These are phyloP conservation scores for Heteropelma amictum DNA, from an alignment of 2,888 invertebrate genomes.

Conservation along the genomic window DNA sequence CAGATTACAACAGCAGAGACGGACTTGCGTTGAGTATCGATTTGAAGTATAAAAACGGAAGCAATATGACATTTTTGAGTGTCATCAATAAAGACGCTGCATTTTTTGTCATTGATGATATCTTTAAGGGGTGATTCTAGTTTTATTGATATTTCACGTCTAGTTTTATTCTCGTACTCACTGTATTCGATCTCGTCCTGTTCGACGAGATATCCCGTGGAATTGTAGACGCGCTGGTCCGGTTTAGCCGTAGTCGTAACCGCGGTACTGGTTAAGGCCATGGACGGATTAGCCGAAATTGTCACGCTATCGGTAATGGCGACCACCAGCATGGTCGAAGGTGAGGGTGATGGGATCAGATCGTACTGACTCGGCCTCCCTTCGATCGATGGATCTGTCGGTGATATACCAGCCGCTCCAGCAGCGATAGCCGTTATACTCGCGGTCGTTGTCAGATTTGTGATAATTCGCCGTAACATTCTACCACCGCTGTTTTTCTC, in stretches of 20 bases:
- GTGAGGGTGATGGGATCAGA: slow-evolving; percentile 62
- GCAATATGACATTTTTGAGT: too few relatives aligned
- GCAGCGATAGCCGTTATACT: slow-evolving; percentile 47
- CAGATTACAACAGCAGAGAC: too few relatives aligned
- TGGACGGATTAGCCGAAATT: slow-evolving; percentile 72
- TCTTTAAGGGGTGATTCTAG: neutral
- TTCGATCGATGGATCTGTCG: slow-evolving; percentile 54
- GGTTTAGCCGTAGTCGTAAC: slow-evolving; percentile 71
- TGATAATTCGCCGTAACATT: slow-evolving; percentile 62
- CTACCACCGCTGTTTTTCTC: slow-evolving; percentile 38
- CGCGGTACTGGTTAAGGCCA: slow-evolving; percentile 66
- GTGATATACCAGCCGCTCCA: slow-evolving; percentile 48
- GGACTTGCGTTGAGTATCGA: too few relatives aligned
- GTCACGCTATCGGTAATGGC: slow-evolving; percentile 71
- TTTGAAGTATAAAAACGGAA: too few relatives aligned
- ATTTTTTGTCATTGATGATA: neutral
- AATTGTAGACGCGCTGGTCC: slow-evolving; percentile 72
- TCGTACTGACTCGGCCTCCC: slow-evolving; percentile 54
- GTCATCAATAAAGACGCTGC: too few relatives aligned
- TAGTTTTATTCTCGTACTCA: slow-evolving; percentile 63
- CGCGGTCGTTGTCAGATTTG: slow-evolving; percentile 57
- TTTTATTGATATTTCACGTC: neutral
- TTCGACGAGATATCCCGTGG: slow-evolving; percentile 71
- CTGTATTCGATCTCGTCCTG: slow-evolving; percentile 75
- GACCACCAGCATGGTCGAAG: slow-evolving; percentile 66